Evolutionary conservation across 1,140 invertebrate species (phyloP).

Genomic region (Leptonema lineaticorne): DNA sequence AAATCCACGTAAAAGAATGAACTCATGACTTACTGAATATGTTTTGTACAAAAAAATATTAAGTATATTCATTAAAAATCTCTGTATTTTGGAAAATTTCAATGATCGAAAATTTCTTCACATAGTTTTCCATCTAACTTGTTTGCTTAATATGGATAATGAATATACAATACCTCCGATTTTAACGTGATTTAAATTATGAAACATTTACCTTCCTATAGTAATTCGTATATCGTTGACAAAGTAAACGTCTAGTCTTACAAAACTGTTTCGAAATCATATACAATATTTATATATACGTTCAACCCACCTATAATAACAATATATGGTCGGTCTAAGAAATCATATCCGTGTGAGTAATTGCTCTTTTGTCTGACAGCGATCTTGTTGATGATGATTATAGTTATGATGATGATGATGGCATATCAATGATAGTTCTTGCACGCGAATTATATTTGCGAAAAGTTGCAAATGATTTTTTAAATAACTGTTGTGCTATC

Average conservation of each 20-base stretch:
- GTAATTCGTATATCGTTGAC: background rate
- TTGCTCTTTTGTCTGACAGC: background rate
- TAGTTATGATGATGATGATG: background rate
- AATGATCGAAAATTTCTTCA: too few relatives aligned
- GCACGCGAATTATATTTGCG: background rate
- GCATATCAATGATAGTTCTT: background rate
- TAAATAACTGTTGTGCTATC: background rate
- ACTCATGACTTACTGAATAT: too few relatives aligned
- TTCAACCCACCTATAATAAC: background rate
- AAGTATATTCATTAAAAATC: too few relatives aligned
- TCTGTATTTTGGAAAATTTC: too few relatives aligned
- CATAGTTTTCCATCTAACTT: too few relatives aligned
- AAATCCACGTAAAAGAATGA: too few relatives aligned
- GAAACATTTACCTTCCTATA: too few relatives aligned
- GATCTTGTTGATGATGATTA: constrained; percentile 9
- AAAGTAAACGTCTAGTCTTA: background rate
- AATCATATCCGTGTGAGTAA: constrained; percentile 15
- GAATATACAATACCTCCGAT: too few relatives aligned
- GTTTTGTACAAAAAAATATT: too few relatives aligned
- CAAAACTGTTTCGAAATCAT: constrained; percentile 2
- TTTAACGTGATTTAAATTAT: background rate
- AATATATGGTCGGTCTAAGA: background rate
- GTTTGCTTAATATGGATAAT: too few relatives aligned
- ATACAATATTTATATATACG: background rate
- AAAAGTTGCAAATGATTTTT: constrained; percentile 13